These are phyloP conservation scores for Cryptotermes secundus DNA, from an alignment of 1,140 invertebrate species.

Conservation along the genomic window DNA sequence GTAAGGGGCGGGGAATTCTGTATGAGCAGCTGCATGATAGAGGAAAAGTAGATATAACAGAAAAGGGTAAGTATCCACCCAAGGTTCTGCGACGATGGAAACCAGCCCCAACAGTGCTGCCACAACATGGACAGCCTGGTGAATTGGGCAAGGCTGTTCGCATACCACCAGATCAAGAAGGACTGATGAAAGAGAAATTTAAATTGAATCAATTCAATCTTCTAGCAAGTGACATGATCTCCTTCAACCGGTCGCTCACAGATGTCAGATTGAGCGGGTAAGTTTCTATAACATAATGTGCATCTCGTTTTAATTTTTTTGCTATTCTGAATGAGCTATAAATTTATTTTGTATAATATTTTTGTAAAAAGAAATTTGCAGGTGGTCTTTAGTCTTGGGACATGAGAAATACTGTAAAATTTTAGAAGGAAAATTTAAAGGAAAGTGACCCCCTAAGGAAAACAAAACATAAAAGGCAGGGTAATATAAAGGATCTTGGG, in stretches of 20 bases:
- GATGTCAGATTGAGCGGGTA: slow-evolving; percentile 92
- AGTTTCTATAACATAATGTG: slow-evolving; percentile 46
- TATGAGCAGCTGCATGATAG: slow-evolving; percentile 39
- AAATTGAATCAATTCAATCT: slow-evolving; percentile 99
- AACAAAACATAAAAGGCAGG: too few species aligned
- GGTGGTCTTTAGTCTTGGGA: too few species aligned
- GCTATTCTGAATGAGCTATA: too few species aligned
- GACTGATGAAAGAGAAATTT: slow-evolving; percentile 91
- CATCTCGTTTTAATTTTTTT: too few species aligned
- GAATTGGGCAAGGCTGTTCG: slow-evolving; percentile 88
- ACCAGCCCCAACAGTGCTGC: slow-evolving; percentile 65
- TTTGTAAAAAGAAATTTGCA: too few species aligned
- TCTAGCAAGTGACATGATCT: slow-evolving; percentile 96
- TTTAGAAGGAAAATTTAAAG: too few species aligned
- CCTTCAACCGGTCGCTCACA: slow-evolving; percentile 90
- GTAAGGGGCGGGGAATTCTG: slow-evolving; percentile 39
- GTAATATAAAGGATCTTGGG: too few species aligned
- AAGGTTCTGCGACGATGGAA: slow-evolving; percentile 69
- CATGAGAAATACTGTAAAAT: too few species aligned
- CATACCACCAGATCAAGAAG: slow-evolving; percentile 80
- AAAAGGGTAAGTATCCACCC: slow-evolving; percentile 47
- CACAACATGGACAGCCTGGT: slow-evolving; percentile 71
- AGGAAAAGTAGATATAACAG: slow-evolving; percentile 37
- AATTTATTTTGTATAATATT: too few species aligned
- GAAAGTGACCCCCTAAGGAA: too few species aligned